A percentile compares a stretch with the other conserved stretches of the same genome.
phyloP scores from a whole-genome alignment of 2,888 invertebrate genomes.

The Harmothoe impar region DNA sequence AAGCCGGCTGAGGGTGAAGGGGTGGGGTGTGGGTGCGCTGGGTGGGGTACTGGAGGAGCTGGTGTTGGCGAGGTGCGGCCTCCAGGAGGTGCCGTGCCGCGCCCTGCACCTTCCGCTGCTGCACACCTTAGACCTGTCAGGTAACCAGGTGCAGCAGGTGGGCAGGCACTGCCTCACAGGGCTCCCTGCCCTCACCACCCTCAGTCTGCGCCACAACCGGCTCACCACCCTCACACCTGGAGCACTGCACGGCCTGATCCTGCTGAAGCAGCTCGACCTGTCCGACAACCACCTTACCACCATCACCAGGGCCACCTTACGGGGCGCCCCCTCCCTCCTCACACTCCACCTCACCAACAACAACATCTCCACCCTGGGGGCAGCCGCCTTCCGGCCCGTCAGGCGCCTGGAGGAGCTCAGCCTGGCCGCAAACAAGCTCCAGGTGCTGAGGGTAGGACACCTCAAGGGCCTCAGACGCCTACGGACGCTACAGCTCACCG shows the following conservation, averaged over 20 bases:
- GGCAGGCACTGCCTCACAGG: background rate
- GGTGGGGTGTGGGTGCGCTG: background rate
- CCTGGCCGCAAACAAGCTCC: background rate
- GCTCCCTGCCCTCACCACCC: background rate
- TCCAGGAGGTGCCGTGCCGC: background rate
- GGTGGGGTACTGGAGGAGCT: background rate
- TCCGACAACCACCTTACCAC: background rate
- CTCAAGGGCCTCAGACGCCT: constrained; percentile 27
- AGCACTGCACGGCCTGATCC: background rate
- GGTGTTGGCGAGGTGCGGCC: background rate
- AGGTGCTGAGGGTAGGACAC: background rate
- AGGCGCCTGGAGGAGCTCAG: background rate
- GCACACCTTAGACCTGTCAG: background rate
- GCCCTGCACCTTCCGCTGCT: background rate
- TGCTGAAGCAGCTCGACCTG: background rate
- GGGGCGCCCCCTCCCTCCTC: background rate
- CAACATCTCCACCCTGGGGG: background rate
- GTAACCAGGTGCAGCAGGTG: background rate
- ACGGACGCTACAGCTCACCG: background rate
- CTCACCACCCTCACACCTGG: background rate
- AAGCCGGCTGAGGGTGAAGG: background rate
- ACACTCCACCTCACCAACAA: constrained; percentile 11
- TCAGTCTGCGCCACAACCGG: constrained; percentile 11
- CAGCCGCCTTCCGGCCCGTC: background rate
- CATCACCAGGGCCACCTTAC: background rate